phyloP scores from a whole-genome alignment of 2,797 vertebrate genomes.

The Phoebastria nigripes region DNA sequence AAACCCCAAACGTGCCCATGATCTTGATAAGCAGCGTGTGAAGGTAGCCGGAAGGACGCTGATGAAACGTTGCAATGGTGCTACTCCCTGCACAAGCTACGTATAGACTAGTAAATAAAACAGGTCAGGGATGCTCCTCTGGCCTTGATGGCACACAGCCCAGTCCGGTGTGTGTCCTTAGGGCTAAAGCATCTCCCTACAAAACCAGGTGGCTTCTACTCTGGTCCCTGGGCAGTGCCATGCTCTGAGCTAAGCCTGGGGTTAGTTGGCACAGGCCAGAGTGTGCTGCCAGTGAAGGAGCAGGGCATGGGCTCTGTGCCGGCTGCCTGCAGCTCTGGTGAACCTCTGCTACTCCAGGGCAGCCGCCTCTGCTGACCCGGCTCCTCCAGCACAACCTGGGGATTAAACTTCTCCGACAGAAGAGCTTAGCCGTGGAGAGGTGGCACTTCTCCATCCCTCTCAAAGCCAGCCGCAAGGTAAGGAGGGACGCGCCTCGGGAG shows the following conservation, averaged over 20 bases:
- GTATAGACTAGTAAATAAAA: neutral
- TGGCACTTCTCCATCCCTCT: constrained; percentile 63
- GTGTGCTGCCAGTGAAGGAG: neutral
- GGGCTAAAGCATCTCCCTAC: neutral
- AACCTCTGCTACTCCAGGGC: constrained; percentile 66
- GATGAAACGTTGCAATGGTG: fast-evolving
- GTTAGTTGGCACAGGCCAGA: neutral
- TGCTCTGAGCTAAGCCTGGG: neutral
- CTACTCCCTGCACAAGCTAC: neutral
- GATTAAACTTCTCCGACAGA: constrained; percentile 75
- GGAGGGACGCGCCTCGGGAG: neutral
- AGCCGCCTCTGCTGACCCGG: constrained; percentile 76
- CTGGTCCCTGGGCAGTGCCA: too few relatives aligned
- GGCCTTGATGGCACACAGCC: neutral
- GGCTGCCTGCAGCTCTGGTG: neutral
- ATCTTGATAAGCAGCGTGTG: fast-evolving
- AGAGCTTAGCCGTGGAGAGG: constrained; percentile 44
- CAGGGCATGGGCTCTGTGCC: neutral
- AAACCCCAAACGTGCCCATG: neutral
- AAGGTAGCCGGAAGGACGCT: neutral
- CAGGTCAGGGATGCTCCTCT: neutral
- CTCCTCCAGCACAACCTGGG: constrained; percentile 82
- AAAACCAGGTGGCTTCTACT: neutral
- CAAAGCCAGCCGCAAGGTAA: constrained; percentile 79
- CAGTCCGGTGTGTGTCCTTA: neutral